phyloP scores from a whole-genome alignment of 2,888 invertebrate genomes.

The Epistrophe eligans region DNA sequence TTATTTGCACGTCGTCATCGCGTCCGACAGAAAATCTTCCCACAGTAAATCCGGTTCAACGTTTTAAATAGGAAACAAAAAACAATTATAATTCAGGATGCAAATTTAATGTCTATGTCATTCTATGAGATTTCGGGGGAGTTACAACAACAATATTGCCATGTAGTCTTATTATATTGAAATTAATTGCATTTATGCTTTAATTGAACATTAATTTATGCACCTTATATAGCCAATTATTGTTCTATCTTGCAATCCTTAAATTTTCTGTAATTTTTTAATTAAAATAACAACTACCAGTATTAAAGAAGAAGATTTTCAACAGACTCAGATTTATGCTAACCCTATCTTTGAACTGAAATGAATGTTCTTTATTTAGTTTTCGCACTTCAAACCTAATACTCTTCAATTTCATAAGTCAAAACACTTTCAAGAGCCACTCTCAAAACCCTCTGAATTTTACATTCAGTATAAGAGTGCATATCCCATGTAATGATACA shows the following conservation, averaged over 20 bases:
- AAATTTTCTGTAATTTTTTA: neutral
- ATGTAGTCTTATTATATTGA: neutral
- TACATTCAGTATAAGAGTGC: neutral
- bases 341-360: neutral
- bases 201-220: neutral
- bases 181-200: constrained; percentile 3
- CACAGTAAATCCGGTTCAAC: neutral
- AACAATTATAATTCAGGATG: constrained; percentile 4
- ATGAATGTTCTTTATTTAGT: constrained; percentile 2
- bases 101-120: neutral
- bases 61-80: neutral
- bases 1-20: constrained; percentile 6
- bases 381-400: neutral
- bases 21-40: neutral
- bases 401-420: constrained; percentile 12
- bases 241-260: no score
- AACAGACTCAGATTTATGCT: no score
- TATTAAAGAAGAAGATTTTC: neutral
- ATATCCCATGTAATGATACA: neutral
- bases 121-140: neutral
- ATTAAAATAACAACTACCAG: neutral
- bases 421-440: constrained; percentile 5
- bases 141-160: neutral
- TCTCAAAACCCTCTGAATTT: neutral
- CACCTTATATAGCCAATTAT: neutral